Base-by-base conservation (phyloP, 2,888 invertebrate species). In the Platycheirus rosarum region DNA sequence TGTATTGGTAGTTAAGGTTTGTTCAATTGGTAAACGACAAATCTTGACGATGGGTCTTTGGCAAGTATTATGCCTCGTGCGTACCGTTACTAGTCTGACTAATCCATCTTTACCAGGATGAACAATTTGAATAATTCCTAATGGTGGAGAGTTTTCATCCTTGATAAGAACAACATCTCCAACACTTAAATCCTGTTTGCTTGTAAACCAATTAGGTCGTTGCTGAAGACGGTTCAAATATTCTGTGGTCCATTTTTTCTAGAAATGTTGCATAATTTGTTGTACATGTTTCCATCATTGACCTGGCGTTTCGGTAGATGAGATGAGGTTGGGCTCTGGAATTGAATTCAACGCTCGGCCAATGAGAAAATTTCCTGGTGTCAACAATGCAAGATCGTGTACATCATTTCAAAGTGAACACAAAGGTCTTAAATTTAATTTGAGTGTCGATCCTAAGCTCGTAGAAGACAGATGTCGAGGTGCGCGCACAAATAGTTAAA, bases 371-470 rank as follows among this genome's bases (percentile, higher is more conserved):
- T 42, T 13, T 0, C 40, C 16, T 8, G 16, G 40, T 1, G 40
- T 2, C 14, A 16, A 14, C 2, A 23, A 32, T 8, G 20, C 35
- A 8, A 53, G 26, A 53, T 84, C 77, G 11, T 51, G 16, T 9
- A 78, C 71, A 46, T 85, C 84, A 20, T 79, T 65, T 14, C 65
- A 55, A 1, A 84, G 65, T 20, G 74, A 75, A 46, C 69, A 79
- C 1, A 88, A 20, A 1, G 87, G 86, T n/a, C 86, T 63, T 6
- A 86, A 87, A 71, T 87, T 87, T 1, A 87, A n/a, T n/a, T n/a
- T n/a, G n/a, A n/a, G n/a, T n/a, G n/a, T n/a, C n/a, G n/a, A n/a
- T n/a, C n/a, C n/a, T n/a, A n/a, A n/a, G n/a, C n/a, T n/a, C n/a
- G n/a, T n/a, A n/a, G n/a, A n/a, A n/a, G n/a, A n/a, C n/a, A n/a